Base-by-base conservation (phyloP, 2,888 invertebrate genomes). In the Pseudoips prasinana region DNA sequence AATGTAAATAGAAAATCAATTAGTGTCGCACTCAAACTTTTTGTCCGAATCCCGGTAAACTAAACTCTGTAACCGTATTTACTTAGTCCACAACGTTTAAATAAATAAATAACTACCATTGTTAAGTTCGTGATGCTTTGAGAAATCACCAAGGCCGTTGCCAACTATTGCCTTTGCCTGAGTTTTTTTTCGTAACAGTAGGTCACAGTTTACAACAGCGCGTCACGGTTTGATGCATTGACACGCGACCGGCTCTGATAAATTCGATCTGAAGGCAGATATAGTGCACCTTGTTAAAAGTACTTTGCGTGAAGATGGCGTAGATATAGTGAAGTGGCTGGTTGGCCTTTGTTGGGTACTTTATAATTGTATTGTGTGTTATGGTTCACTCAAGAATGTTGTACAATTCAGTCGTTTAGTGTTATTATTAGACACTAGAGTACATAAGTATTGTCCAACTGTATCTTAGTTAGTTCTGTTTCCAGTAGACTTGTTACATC, bases 141-240 rank as follows among this genome's bases (percentile, higher is more conserved):
- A 65, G 67, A 66, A 76, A 69, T 61, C 57, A 62, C 54, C 76
- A 80, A 80, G 80, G 81, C 58, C 58, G 64, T 58, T 57, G 51
- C 61, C 57, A 44, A 52, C 53, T 39, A 47, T 54, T 46, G 32
- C 36, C 14, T 14, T 54, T 46, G 32, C 7, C n/a, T 5, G 20
- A 2, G n/a, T n/a, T n/a, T 45, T 54, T 60, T 59, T 72, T 74
- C 59, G 62, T 59, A 68, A 71, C 67, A 68, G 62, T 67, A 65
- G 70, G 68, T 72, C 68, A 70, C 64, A 64, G 64, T 74, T 81
- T 79, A 74, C 77, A 69, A 69, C 73, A 75, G 46, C 29, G 46
- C 71, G 70, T 70, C 53, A 76, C 64, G 80, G 57, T 66, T 75
- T 73, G 71, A 61, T 73, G 67, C 58, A 54, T 62, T 62, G 64